Base-by-base conservation (phyloP, 2,888 invertebrate species). In the Sminthurides aquaticus region DNA sequence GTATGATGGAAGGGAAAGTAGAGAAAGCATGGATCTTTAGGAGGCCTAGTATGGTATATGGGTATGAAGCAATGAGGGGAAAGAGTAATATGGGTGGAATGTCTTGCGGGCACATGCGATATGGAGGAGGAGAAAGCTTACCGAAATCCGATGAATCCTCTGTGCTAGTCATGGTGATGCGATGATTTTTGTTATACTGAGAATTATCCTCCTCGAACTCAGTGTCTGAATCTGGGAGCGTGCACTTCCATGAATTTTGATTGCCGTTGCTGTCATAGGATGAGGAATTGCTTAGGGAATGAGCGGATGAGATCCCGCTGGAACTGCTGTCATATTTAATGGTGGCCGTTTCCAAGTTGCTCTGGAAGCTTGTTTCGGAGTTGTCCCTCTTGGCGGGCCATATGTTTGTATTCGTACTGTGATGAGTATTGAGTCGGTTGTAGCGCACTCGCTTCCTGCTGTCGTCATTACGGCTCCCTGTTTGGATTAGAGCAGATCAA, bases 381-480 rank as follows among this genome's bases (percentile, higher is more conserved):
- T 52, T 2, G 20, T 58, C 64, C 52, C 64, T 52, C 34, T 64
- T 64, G 22, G 67, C 29, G 15, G 49, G 25, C 43, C 57, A 59
- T 5, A 15, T 20, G 52, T 52, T 52, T 34, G 67, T 67, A 54
- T 64, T 67, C 43, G 61, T 64, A 28, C 67, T 65, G 57, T 57
- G 43, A 49, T 69, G 68, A 49, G 74, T 70, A 63, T 70, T 62
- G n/a, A 74, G 67, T 58, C 74, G 71, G 64, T 74, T 74, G 64
- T 74, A 74, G 20, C 72, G 68, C 26, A 73, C 71, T n/a, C 70
- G 64, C 55, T 72, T 72, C 52, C 66, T 60, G 65, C 64, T 63
- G 5, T 55, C 52, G 22, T 57, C 49, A 18, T 29, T 26, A 20
- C 57, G 22, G 28, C 20, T 60, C 25, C 64, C 66, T 67, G 62